Base-by-base conservation (phyloP, 1,140 invertebrate species). In the Sitobion miscanthi region DNA sequence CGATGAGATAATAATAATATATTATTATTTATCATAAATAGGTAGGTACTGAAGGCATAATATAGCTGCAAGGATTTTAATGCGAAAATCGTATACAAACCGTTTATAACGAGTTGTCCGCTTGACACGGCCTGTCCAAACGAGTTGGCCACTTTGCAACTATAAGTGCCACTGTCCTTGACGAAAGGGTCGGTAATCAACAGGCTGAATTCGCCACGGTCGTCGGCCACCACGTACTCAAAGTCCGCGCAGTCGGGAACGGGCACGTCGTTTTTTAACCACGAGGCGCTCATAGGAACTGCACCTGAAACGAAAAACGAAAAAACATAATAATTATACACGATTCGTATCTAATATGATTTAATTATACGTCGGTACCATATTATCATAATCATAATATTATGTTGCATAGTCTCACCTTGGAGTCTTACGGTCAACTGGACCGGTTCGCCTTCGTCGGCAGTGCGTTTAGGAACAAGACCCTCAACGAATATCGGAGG, bases 161-260 rank as follows among this genome's bases (percentile, higher is more conserved):
- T 96, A 94, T 98, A 98, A 83, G 96, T 95, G n/a, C 97, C 97
- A 57, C 96, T 96, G 95, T 98, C 97, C 94, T 97, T 96, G 42
- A 96, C 95, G 94, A 96, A 96, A 57, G 96, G 96, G 94, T 98
- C 96, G 23, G 95, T 95, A 69, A 98, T 96, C 49, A 96, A 95
- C 52, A 98, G 95, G 77, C 96, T 96, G 86, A 97, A 95, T 8
- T 95, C 95, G 52, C 96, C 96, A 87, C 97, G 96, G 88, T 96
- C 96, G 89, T 96, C 96, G 94, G 94, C 9, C 83, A 96, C 95
- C 54, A 96, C 95, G 94, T 97, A 97, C 86, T 95, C 96, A 94
- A 96, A 96, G 94, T 97, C 96, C n/a, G 96, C 96, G 94, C 96
- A 96, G 94, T 97, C 96, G n/a, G 96, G 95, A 45, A 98, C 95